Base-by-base conservation (phyloP, 2,113 vertebrate species). In the Amphiprion percula region DNA sequence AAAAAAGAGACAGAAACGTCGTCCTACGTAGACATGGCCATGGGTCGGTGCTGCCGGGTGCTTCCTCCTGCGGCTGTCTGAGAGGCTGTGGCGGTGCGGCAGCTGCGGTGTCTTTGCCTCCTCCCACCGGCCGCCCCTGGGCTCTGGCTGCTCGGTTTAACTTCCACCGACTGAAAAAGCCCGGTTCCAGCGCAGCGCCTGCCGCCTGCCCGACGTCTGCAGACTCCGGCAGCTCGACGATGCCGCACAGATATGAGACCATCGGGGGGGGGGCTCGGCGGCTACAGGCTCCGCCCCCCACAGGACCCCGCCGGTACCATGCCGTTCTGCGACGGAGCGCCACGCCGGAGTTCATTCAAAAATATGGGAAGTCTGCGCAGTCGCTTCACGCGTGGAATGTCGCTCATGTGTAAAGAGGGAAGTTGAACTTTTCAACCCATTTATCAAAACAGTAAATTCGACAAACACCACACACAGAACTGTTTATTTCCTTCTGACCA, bases 81-180 rank as follows among this genome's bases (percentile, higher is more conserved):
- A 60, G 84, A 73, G 64, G 80, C 78, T 67, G 90, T 80, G 61
- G 61, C 66, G 65, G 83, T 68, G 69, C 79, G 49, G 86, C 66
- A 69, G 90, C 81, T 88, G 87, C 84, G 69, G 84, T 64, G 67
- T 88, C 79, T 87, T 76, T 90, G 90, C 90, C 90, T 88, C 90
- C 91, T 88, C 91, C 85, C 87, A 86, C 83, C 82, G 87, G 79
- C 87, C 83, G 90, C 87, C 80, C 63, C 83, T 74, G 73, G 74
- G 68, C 71, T 79, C 82, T 19, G 73, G 70, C 85, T 77, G 83
- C 71, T 68, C 26, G 55, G 70, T 72, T 44, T 49, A 66, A 66
- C 50, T 64, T 79, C 80, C 61, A 70, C 80, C 11, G 68, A 49
- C 23, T 4, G 8, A 19, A 67, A 19, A 53, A 33, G 59, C 79